A percentile compares a stretch with the other conserved stretches of the same genome.
phyloP scores from a whole-genome alignment of 2,797 vertebrate genomes.

The Pseudomugil tenellus region DNA sequence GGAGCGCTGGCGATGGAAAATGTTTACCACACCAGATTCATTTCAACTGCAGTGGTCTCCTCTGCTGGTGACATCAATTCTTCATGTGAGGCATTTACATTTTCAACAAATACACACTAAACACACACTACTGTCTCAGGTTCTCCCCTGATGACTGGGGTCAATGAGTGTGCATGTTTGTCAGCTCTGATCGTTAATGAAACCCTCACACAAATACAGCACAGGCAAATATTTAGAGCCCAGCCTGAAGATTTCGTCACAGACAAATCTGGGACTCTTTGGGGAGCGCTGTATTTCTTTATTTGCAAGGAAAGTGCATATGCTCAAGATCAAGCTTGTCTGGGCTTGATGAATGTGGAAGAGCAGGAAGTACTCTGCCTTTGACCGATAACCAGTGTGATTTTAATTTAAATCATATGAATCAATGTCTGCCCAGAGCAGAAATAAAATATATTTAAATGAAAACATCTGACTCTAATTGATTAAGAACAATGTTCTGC shows the following conservation, averaged over 20 bases:
- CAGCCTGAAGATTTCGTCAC: conserved; percentile 77
- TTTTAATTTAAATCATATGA: conserved; percentile 87
- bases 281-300: conserved; percentile 66
- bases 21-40: conserved; percentile 68
- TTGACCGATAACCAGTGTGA: conserved; percentile 80
- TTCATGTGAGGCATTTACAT: conserved; percentile 76
- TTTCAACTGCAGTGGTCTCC: conserved; percentile 73
- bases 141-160: conserved; percentile 66
- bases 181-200: conserved; percentile 81
- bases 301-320: conserved; percentile 64
- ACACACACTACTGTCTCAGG: conserved; percentile 69
- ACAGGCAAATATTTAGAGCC: conserved; percentile 83
- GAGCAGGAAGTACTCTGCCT: conserved; percentile 75
- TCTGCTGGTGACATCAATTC: conserved; percentile 73
- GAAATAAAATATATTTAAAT: conserved; percentile 79
- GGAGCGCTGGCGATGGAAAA: conserved; percentile 56
- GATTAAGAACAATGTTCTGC: conserved; percentile 80
- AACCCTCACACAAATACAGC: conserved; percentile 81
- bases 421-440: conserved; percentile 74
- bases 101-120: conserved; percentile 72
- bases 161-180: conserved; percentile 79
- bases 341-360: conserved; percentile 65
- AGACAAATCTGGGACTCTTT: conserved; percentile 68
- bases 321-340: conserved; percentile 70
- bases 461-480: conserved; percentile 87